Percentiles rank a stretch among this genome's conserved stretches.
Conservation (phyloP, 2,888 invertebrate genomes). For the Allolobophora icterica region DNA sequence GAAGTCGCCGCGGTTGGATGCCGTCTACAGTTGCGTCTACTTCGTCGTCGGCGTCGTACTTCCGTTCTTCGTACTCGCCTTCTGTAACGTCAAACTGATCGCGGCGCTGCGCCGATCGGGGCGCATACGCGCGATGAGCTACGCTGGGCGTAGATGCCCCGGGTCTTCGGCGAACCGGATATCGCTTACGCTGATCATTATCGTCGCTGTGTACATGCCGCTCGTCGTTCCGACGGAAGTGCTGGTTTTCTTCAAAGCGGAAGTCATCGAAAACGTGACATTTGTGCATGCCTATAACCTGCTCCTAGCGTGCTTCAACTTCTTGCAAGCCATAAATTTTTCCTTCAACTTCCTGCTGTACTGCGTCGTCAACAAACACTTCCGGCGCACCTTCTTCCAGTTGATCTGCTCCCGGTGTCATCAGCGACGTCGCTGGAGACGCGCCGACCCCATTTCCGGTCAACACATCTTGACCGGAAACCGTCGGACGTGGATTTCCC, state of each 20-base stretch:
- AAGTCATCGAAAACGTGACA: background rate
- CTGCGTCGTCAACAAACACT: constrained; percentile 78
- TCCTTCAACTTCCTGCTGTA: constrained; percentile 80
- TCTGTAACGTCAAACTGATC: constrained; percentile 25
- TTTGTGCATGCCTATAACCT: constrained; percentile 18
- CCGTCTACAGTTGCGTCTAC: constrained; percentile 12
- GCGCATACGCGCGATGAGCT: background rate
- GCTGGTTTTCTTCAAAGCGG: background rate
- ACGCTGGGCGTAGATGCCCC: background rate
- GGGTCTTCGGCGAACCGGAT: constrained; percentile 18
- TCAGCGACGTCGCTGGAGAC: background rate
- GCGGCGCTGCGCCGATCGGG: background rate
- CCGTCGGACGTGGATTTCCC: background rate
- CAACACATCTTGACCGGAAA: background rate
- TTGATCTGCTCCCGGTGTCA: background rate
- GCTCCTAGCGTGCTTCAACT: constrained; percentile 65
- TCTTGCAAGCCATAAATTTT: constrained; percentile 77
- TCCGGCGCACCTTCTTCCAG: constrained; percentile 68
- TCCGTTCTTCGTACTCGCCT: constrained; percentile 29
- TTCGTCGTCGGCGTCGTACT: constrained; percentile 30
- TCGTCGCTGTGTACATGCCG: constrained; percentile 27
- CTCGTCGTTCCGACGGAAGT: constrained; percentile 32
- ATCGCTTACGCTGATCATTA: constrained; percentile 18
- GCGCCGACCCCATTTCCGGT: background rate
- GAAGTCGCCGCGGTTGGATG: background rate